Evolutionary conservation across 2,888 invertebrate species (phyloP), one percentile per base, ranked within the genome.

Genomic region (Malthinus seriepunctatus): DNA sequence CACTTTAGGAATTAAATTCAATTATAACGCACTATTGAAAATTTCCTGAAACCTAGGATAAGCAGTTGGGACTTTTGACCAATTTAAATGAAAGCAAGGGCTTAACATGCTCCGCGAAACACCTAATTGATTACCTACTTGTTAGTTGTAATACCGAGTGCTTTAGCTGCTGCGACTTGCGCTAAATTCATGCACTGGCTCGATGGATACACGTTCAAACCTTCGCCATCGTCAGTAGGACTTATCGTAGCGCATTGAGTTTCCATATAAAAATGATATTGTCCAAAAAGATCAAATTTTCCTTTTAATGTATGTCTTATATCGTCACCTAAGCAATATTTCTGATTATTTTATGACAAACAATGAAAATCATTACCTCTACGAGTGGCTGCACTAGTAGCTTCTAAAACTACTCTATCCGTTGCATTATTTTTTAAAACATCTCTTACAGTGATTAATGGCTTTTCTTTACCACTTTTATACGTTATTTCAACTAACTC

Each of bases 201-300:
- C 0, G 39, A 39, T 7, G 39, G 8, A 39, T 39, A 39, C 8
- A 39, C 5, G 8, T 15, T 39, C 14, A 39, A 39, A 23, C 23
- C n/a, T n/a, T n/a, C n/a, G 11, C 37, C 39, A 5, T 12, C 12
- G 4, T 39, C 39, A 5, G 9, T 14, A 1, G 39, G 39, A 8
- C n/a, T 15, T 2, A 15, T 15, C n/a, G 11, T 11, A 2, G 9
- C 12, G 9, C 39, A 39, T 11, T 39, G 39, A 3, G 39, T 39
- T 14, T 39, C 39, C 39, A 39, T 39, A 12, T 39, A 11, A 67
- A 84, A 90, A 76, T 92, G 91, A 73, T 89, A 91, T 71, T 93
- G 92, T 0, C 82, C 75, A 0, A 84, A 86, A 10, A 83, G 77
- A 44, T 81, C 76, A 38, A 83, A 81, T 31, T 70, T 77, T 0